Conservation (phyloP, 1,140 invertebrate species). For the Pseudomyrmex dendroicus region DNA sequence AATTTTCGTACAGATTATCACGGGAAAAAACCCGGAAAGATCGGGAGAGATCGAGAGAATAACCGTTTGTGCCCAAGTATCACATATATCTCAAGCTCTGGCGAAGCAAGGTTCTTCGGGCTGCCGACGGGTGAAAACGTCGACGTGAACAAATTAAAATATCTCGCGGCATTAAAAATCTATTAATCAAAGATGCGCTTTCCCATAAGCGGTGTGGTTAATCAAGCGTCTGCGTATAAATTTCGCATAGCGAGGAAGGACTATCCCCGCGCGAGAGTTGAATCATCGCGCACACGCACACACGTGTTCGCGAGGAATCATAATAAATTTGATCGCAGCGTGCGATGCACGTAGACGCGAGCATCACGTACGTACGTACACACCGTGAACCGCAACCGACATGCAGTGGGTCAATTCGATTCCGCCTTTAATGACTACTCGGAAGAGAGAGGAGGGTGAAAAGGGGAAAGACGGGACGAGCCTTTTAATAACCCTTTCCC, state of each 20-base stretch:
- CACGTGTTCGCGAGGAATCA: constrained; percentile 33
- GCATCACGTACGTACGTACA: neutral
- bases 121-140: too few relatives aligned
- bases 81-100: too few relatives aligned
- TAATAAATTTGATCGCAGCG: constrained; percentile 54
- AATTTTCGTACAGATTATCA: too few relatives aligned
- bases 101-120: too few relatives aligned
- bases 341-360: constrained; percentile 9
- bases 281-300: constrained; percentile 23
- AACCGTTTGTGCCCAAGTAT: too few relatives aligned
- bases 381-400: constrained; percentile 34
- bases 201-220: neutral
- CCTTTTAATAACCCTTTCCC: constrained; percentile 57
- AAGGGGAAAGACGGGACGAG: neutral
- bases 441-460: neutral
- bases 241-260: constrained; percentile 24
- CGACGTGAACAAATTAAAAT: constrained; percentile 5
- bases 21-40: too few relatives aligned
- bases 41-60: too few relatives aligned
- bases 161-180: neutral
- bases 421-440: constrained; percentile 53
- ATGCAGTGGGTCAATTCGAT: constrained; percentile 59
- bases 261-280: constrained; percentile 2
- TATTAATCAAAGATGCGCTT: constrained; percentile 21
- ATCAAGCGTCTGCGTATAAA: constrained; percentile 27